These are phyloP conservation scores for Brachyhypopomus gauderio DNA, from an alignment of 2,113 vertebrate genomes.

Conservation along the genomic window DNA sequence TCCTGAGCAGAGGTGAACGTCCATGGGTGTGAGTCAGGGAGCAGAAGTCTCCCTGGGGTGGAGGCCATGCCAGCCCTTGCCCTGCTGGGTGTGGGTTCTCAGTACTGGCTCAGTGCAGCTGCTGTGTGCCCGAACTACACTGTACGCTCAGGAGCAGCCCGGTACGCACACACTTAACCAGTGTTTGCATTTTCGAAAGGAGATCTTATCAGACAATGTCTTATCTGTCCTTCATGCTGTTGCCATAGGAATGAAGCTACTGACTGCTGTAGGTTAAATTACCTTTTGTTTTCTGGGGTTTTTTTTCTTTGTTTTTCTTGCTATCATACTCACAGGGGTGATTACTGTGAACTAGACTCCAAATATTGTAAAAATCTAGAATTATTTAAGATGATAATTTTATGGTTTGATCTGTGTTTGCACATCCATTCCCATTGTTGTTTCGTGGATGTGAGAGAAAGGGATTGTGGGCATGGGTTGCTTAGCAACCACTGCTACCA, in stretches of 20 bases:
- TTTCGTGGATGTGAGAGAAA: conserved; percentile 20
- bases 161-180: not conserved
- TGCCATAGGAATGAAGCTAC: conserved; percentile 25
- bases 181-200: not conserved
- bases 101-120: not conserved
- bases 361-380: conserved; percentile 25
- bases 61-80: not conserved
- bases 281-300: not conserved
- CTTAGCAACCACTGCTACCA: conserved; percentile 47
- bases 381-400: conserved; percentile 9
- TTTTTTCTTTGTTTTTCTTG: not conserved
- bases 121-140: not conserved
- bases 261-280: not conserved
- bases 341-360: not conserved
- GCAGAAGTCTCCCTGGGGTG: not conserved
- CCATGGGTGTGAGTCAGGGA: not conserved
- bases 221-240: conserved; percentile 25
- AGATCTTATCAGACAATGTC: conserved; percentile 29
- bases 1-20: not conserved
- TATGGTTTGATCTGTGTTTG: conserved; percentile 22
- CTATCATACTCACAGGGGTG: not conserved
- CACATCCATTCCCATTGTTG: conserved; percentile 27
- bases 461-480: conserved; percentile 38
- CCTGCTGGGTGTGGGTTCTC: not conserved
- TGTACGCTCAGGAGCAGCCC: not conserved